Evolutionary conservation across 2,888 invertebrate species (phyloP), one percentile per base, ranked within the genome.

Genomic region (Deroplatys truncata): DNA sequence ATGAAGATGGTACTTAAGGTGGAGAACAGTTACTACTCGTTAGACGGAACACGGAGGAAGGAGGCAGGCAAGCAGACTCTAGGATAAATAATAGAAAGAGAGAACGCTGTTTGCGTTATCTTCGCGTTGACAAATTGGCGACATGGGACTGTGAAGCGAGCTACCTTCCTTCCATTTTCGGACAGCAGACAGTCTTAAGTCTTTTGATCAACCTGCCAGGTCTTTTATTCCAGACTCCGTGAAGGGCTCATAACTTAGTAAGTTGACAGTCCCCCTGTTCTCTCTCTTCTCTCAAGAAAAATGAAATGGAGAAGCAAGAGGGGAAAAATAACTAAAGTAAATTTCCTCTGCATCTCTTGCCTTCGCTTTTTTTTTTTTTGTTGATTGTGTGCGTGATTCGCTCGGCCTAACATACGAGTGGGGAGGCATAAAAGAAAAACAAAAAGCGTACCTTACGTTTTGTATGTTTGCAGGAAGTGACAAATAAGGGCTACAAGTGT

Each of bases 91-190:
- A 88, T 89, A 89, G 88, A 84, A 85, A 72, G 82, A 85, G n/a
- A 84, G 89, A 88, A 89, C 89, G 28, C 86, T 90, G 85, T 90
- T 90, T 88, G 88, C 83, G 90, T 90, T 90, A 90, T 90, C 90
- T 89, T 84, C 86, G 84, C 88, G 82, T 88, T 90, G 90, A 90
- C 90, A 90, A 90, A 90, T 90, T 90, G 90, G 88, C 88, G 90
- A 82, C 90, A 83, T n/a, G 90, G 90, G 90, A 90, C 90, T 35
- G 15, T 72, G 56, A 72, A 72, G 56, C 56, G 20, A 72, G 56
- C 20, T 72, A 15, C 56, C 56, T 72, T 72, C 56, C 25, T 20
- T 72, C 56, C 56, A 43, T 43, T 43, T 13, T 72, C 56, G 86
- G 31, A 84, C 49, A 29, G 82, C n/a, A 86, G 29, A 82, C 56